Evolutionary conservation across 1,140 invertebrate genomes (phyloP).

Genomic region (Pogonomyrmex californicus): DNA sequence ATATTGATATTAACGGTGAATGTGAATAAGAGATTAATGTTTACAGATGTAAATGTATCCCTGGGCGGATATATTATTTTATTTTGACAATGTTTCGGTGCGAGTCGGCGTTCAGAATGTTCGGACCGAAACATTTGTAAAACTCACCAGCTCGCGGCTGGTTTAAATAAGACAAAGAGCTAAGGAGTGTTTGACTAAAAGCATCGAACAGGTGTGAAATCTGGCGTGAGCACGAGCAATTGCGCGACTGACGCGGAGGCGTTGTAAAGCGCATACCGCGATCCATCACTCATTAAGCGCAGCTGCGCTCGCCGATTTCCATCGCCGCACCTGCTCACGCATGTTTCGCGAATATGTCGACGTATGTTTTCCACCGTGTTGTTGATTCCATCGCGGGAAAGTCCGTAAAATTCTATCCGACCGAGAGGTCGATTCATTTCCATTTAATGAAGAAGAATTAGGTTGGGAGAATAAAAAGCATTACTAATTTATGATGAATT

Average conservation of each 20-base stretch:
- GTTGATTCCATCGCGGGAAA: background rate
- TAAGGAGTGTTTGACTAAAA: slow-evolving; percentile 52
- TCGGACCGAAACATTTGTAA: background rate
- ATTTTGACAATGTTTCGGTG: background rate
- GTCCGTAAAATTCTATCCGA: slow-evolving; percentile 5
- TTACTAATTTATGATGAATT: background rate
- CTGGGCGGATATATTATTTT: too few species aligned
- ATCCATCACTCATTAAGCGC: slow-evolving; percentile 72
- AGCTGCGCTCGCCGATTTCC: slow-evolving; percentile 71
- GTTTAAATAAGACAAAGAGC: slow-evolving; percentile 38
- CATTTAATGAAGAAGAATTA: background rate
- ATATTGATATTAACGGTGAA: background rate
- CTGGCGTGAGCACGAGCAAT: slow-evolving; percentile 61
- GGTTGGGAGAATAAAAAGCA: background rate
- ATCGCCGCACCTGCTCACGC: slow-evolving; percentile 66
- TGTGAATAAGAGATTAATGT: background rate
- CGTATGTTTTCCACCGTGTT: slow-evolving; percentile 36
- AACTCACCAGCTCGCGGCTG: background rate
- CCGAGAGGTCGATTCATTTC: background rate
- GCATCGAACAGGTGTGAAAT: slow-evolving; percentile 64
- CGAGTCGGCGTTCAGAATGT: background rate
- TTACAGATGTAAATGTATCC: background rate
- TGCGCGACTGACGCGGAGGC: slow-evolving; percentile 50
- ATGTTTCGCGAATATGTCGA: slow-evolving; percentile 58
- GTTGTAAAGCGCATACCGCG: slow-evolving; percentile 56